Evolutionary conservation across 2,888 invertebrate species (phyloP).

Genomic region (Drosophila emarginata): DNA sequence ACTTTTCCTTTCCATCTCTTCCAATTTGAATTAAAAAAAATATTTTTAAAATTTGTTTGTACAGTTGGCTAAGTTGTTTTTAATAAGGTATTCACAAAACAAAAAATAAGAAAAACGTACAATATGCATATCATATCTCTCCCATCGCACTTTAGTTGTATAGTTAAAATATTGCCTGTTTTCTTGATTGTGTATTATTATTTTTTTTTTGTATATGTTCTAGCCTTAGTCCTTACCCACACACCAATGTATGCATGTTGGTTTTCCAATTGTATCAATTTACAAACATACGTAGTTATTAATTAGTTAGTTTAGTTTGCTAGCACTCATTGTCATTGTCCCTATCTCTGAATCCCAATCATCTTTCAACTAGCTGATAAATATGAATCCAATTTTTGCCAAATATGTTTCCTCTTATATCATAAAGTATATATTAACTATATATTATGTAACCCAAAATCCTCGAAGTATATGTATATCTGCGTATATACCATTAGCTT

Average conservation of each 20-base stretch:
- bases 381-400: conserved; percentile 69
- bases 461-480: conserved; percentile 30
- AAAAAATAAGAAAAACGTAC: not conserved
- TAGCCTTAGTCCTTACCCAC: not conserved
- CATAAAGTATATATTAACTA: conserved; percentile 8
- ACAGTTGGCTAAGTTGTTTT: conserved; percentile 60
- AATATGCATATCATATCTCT: conserved; percentile 37
- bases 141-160: not conserved
- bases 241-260: conserved; percentile 18
- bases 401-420: conserved; percentile 63
- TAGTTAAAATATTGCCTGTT: not conserved
- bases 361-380: conserved; percentile 24
- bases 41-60: conserved; percentile 57
- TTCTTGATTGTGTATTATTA: not conserved
- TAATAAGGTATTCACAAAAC: conserved; percentile 11
- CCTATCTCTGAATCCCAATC: not conserved
- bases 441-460: conserved; percentile 25
- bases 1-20: not conserved
- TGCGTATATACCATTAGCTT: conserved; percentile 22
- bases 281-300: not conserved
- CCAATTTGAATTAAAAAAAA: conserved; percentile 19
- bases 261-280: conserved; percentile 15
- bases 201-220: conserved; percentile 1
- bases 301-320: conserved; percentile 3
- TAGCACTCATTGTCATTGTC: conserved; percentile 12